These are phyloP conservation scores for Hylaeus volcanicus DNA, from an alignment of 1,140 invertebrate genomes.

Conservation along the genomic window DNA sequence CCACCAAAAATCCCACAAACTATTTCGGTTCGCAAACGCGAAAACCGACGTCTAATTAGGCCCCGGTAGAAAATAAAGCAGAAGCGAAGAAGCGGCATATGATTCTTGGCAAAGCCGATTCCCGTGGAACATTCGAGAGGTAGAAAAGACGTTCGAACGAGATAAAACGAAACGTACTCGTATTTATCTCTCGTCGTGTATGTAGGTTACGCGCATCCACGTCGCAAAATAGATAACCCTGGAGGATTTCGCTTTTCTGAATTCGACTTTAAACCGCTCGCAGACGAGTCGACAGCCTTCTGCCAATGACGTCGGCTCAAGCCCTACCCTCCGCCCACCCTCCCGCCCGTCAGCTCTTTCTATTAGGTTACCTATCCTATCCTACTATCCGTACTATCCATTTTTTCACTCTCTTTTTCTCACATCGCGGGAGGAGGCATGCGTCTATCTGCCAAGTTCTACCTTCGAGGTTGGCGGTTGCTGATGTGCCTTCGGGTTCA, in stretches of 20 bases:
- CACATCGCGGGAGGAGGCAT: conserved; percentile 41
- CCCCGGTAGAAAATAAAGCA: not conserved
- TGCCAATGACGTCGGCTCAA: conserved; percentile 78
- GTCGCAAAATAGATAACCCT: conserved; percentile 46
- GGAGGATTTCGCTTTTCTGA: conserved; percentile 72
- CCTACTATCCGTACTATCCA: conserved; percentile 69
- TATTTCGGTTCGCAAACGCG: not conserved
- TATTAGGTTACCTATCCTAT: conserved; percentile 78
- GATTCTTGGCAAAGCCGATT: conserved; percentile 5
- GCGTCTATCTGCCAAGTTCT: conserved; percentile 61
- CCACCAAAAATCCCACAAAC: too few species aligned
- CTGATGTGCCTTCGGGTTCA: conserved; percentile 73
- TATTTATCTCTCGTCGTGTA: conserved; percentile 52
- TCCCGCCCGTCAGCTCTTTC: conserved; percentile 55
- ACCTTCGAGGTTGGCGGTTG: conserved; percentile 64
- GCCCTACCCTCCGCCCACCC: conserved; percentile 44
- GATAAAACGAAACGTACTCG: conserved; percentile 13
- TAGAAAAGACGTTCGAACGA: conserved; percentile 16
- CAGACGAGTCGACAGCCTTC: conserved; percentile 72
- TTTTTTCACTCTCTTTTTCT: conserved; percentile 38
- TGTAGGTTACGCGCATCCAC: conserved; percentile 52
- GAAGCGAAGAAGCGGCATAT: not conserved
- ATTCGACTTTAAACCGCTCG: conserved; percentile 75
- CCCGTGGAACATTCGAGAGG: not conserved
- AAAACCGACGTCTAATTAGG: not conserved